Conservation (phyloP, 2,113 vertebrate species). For the rabbit (Oryctolagus cuniculus) region DNA sequence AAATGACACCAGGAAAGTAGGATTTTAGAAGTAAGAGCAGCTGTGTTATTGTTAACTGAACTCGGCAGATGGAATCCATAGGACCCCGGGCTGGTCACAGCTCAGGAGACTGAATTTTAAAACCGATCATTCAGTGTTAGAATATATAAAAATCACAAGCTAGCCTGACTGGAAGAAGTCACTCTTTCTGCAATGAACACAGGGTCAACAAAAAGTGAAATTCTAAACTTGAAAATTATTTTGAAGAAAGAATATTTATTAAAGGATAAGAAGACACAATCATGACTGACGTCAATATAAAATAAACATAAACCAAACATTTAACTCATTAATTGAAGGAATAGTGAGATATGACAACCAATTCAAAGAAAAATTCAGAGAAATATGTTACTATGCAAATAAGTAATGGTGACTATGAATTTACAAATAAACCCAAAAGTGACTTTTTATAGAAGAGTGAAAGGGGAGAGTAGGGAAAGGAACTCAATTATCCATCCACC, state of each 20-base stretch:
- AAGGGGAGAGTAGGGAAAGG: background rate
- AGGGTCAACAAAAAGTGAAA: slow-evolving; percentile 1
- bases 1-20: slow-evolving; percentile 65
- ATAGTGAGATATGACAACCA: background rate
- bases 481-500: slow-evolving; percentile 5
- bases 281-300: background rate
- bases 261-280: background rate
- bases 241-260: slow-evolving; percentile 44
- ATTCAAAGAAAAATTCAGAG: slow-evolving; percentile 52
- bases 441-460: background rate
- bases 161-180: background rate
- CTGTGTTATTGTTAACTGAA: slow-evolving; percentile 79
- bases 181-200: background rate
- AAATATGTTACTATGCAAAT: background rate
- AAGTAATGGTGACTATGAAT: background rate
- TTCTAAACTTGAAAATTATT: slow-evolving; percentile 19
- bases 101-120: slow-evolving; percentile 71
- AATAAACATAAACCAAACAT: slow-evolving; percentile 13
- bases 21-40: slow-evolving; percentile 71
- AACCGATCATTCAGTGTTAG: slow-evolving; percentile 64
- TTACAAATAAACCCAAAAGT: slow-evolving; percentile 47
- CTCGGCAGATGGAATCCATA: slow-evolving; percentile 77
- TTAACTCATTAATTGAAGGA: slow-evolving; percentile 44
- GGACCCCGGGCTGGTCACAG: slow-evolving; percentile 62
- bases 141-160: slow-evolving; percentile 41